Evolutionary conservation across 2,888 invertebrate genomes (phyloP).

Genomic region (Stenolophus ochropezus): DNA sequence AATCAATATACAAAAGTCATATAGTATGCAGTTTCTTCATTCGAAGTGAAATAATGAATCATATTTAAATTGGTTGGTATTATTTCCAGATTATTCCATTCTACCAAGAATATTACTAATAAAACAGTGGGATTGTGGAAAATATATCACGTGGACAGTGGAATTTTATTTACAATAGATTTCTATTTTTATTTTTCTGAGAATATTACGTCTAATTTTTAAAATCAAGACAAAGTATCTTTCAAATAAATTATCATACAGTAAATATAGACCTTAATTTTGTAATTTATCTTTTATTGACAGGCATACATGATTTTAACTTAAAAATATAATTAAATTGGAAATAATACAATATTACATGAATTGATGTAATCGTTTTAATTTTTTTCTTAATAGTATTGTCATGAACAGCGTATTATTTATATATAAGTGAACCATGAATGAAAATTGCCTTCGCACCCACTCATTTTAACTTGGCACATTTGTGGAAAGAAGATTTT

Average conservation of each 20-base stretch:
- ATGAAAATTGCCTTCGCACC: neutral
- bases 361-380: no score
- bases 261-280: neutral
- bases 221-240: neutral
- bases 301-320: no score
- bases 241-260: neutral
- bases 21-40: no score
- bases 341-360: neutral
- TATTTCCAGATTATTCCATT: neutral
- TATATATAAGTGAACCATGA: neutral
- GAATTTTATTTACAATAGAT: neutral
- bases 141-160: neutral
- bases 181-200: neutral
- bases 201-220: neutral
- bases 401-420: neutral
- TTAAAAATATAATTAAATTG: no score
- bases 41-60: no score
- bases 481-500: neutral
- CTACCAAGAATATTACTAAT: neutral
- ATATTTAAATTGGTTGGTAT: no score
- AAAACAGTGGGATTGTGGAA: neutral
- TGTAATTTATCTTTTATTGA: no score
- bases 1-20: no score
- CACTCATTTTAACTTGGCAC: slow-evolving; percentile 24
- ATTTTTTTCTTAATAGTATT: no score